Evolutionary conservation across 53 echinoderm and acorn worm species (phyloP).

Genomic region (Holothuria scabra): DNA sequence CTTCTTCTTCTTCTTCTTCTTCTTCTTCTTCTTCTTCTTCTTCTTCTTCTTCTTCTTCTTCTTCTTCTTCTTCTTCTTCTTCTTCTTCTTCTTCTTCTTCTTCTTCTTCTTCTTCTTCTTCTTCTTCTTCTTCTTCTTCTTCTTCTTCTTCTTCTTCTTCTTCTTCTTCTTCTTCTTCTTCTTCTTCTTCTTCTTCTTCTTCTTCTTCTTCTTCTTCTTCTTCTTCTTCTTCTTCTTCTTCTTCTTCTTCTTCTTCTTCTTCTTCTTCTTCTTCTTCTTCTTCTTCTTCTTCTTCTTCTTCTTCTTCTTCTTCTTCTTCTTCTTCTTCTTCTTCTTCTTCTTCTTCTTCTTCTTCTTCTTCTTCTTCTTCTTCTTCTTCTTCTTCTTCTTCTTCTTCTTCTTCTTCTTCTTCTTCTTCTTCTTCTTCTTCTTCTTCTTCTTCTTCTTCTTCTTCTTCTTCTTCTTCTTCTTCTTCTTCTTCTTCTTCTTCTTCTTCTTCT

Average conservation of each 20-base stretch:
- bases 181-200: constrained; percentile 16
- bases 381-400: constrained; percentile 25
- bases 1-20: constrained; percentile 30
- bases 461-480: constrained; percentile 16
- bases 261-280: constrained; percentile 25
- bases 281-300: constrained; percentile 37
- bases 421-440: constrained; percentile 39
- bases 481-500: constrained; percentile 33
- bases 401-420: constrained; percentile 25
- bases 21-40: constrained; percentile 34
- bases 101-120: constrained; percentile 1
- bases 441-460: constrained; percentile 34
- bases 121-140: not conserved
- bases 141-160: not conserved
- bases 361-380: constrained; percentile 37
- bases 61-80: constrained; percentile 39
- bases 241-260: constrained; percentile 30
- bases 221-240: constrained; percentile 25
- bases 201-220: constrained; percentile 29
- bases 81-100: constrained; percentile 39
- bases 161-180: constrained; percentile 20
- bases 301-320: constrained; percentile 39
- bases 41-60: constrained; percentile 26
- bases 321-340: constrained; percentile 36
- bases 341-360: constrained; percentile 39